Base-by-base conservation (phyloP, 2,888 invertebrate species). In the Labia minor region DNA sequence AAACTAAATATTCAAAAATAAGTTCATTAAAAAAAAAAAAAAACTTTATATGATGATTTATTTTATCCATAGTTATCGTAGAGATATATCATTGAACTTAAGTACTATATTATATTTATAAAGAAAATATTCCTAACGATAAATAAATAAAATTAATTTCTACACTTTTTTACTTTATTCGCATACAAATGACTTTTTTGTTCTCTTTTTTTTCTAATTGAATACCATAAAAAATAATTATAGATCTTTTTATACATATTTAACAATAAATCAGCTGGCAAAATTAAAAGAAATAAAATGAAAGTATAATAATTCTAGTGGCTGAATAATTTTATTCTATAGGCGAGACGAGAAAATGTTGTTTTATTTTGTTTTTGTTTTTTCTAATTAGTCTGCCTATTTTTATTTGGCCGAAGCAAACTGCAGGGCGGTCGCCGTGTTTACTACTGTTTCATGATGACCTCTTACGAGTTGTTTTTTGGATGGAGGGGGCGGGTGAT, bases 151-250 rank as follows among this genome's bases (percentile, higher is more conserved):
- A 49, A 49, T 16, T 49, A 49, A 49, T 49, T 49, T 49, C 16
- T 16, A n/a, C 49, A 14, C 16, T 4, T 14, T 49, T 49, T 49
- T 49, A 3, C 49, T 3, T 49, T 49, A 49, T 49, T 3, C 49
- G 49, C 49, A 49, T 49, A 49, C 49, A 49, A 49, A 49, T 49
- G 49, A n/a, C n/a, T n/a, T n/a, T n/a, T n/a, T n/a, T n/a, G n/a
- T 4, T 14, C n/a, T 3, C n/a, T 3, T 49, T 49, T 49, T 14
- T 49, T 14, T n/a, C 49, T 49, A 2, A 8, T 14, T 49, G 4
- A 49, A 2, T 4, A 8, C 8, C 3, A 10, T 49, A 4, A 10
- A 49, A 14, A 8, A 8, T 49, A 49, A 49, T 33, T 10, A 49
- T n/a, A n/a, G n/a, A n/a, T n/a, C n/a, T n/a, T n/a, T n/a, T n/a